Evolutionary conservation across 2,113 vertebrate species (phyloP).

Genomic region (Brienomyrus brachyistius): DNA sequence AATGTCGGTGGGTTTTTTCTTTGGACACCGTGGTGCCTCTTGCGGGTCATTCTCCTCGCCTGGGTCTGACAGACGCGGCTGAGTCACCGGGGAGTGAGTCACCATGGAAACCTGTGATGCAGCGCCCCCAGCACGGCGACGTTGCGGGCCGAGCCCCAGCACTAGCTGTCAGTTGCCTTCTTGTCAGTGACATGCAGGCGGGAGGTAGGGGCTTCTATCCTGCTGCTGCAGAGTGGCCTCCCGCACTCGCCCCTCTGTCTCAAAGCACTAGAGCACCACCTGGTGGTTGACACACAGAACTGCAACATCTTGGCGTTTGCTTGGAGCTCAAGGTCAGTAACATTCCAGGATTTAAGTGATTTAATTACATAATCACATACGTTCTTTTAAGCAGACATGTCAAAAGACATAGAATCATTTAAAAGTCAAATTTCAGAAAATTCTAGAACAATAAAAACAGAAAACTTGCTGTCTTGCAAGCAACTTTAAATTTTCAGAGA

Average conservation of each 20-base stretch:
- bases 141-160: neutral
- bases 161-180: neutral
- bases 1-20: neutral
- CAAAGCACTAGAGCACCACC: slow-evolving; percentile 12
- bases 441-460: neutral
- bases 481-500: neutral
- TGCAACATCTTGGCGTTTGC: neutral
- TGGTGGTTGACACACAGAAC: neutral
- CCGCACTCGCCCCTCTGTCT: neutral
- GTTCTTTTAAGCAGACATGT: neutral
- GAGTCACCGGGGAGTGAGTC: slow-evolving; percentile 52
- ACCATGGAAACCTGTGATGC: slow-evolving; percentile 30
- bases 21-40: slow-evolving; percentile 26
- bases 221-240: neutral
- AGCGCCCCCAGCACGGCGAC: neutral
- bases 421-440: neutral
- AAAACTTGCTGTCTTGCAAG: neutral
- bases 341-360: neutral
- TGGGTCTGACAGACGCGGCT: slow-evolving; percentile 17
- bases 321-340: neutral
- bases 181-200: neutral
- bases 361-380: slow-evolving; percentile 18
- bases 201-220: neutral
- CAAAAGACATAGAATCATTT: neutral
- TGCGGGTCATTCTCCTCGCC: neutral